phyloP scores from a whole-genome alignment of 2,113 vertebrate species.

The Hirundichthys speculiger region DNA sequence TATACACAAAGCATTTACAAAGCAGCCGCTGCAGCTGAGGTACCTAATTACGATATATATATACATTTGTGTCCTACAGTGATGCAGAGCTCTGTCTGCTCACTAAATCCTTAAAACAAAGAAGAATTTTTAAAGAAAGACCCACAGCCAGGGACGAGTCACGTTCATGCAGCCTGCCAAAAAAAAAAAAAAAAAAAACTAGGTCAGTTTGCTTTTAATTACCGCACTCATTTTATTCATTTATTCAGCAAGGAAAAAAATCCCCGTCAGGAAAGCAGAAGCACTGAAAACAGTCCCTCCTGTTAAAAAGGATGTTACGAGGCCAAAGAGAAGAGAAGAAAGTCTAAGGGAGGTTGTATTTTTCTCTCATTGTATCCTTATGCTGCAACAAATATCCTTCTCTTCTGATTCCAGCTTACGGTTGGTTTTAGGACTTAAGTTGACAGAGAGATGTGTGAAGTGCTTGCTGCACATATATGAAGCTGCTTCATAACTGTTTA shows the following conservation, averaged over 20 bases:
- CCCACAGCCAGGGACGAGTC: constrained; percentile 10
- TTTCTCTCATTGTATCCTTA: constrained; percentile 32
- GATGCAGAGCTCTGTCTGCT: too few species aligned
- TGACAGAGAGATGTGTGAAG: too few species aligned
- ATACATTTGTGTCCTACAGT: constrained; percentile 38
- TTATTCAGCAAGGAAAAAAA: constrained; percentile 75
- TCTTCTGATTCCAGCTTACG: too few species aligned
- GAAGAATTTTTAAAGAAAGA: constrained; percentile 13
- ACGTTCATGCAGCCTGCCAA: constrained; percentile 16
- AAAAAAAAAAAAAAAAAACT: constrained; percentile 57
- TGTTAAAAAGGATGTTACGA: constrained; percentile 59
- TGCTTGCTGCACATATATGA: too few species aligned
- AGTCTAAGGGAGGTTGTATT: constrained; percentile 41
- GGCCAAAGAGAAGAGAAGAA: too few species aligned
- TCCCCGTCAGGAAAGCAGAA: constrained; percentile 65
- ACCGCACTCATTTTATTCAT: constrained; percentile 80
- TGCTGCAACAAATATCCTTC: too few species aligned
- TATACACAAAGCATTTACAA: constrained; percentile 19
- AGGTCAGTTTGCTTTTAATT: constrained; percentile 81
- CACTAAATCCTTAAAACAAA: constrained; percentile 34
- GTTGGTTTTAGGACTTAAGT: too few species aligned
- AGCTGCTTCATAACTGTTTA: too few species aligned
- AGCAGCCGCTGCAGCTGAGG: constrained; percentile 10
- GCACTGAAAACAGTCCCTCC: constrained; percentile 67
- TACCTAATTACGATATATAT: constrained; percentile 28